Evolutionary conservation across 2,797 vertebrate species (phyloP), one percentile per base, ranked within the genome.

Genomic region (Sebastes nivosus): DNA sequence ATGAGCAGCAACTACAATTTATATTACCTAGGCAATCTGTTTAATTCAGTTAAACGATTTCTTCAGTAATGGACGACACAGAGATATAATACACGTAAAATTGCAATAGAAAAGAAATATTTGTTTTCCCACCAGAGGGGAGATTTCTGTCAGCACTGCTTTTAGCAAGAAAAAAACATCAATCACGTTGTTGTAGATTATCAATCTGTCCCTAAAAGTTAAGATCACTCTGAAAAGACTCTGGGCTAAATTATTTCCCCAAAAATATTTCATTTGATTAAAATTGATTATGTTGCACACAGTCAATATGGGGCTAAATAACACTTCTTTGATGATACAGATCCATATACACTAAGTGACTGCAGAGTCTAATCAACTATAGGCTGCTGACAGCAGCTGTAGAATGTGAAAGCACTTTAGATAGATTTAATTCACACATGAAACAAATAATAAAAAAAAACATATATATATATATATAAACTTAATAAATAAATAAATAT

Each of bases 151-250:
- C 38, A 14, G 32, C 58, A 42, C 38, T 64, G 58, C 64, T 24
- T 75, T 61, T 63, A 67, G 46, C 68, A 30, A 55, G n/a, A 54
- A 2, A 42, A n/a, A 25, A 6, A 46, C 50, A 50, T 50, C 18
- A 72, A 22, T 75, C 78, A 81, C 38, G 24, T 36, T 38, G 42
- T 57, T 29, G 46, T 20, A 46, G 22, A 74, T 50, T 50, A 80
- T 70, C 16, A 64, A 18, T 81, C 66, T 34, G 67, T 81, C 36
- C 29, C 50, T 24, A 34, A 81, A 72, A 32, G 12, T 52, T 71
- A 9, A 27, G 3, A 25, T 76, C 55, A 20, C n/a, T 22, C 34
- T 36, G 18, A 29, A 55, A 24, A 67, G 10, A 68, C 63, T 57
- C 6, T 32, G 13, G 16, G 50, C 64, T 69, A 13, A 70, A 58